Evolutionary conservation across 2,797 vertebrate genomes (phyloP), one percentile per base, ranked within the genome.

Genomic region (Onychomys torridus): DNA sequence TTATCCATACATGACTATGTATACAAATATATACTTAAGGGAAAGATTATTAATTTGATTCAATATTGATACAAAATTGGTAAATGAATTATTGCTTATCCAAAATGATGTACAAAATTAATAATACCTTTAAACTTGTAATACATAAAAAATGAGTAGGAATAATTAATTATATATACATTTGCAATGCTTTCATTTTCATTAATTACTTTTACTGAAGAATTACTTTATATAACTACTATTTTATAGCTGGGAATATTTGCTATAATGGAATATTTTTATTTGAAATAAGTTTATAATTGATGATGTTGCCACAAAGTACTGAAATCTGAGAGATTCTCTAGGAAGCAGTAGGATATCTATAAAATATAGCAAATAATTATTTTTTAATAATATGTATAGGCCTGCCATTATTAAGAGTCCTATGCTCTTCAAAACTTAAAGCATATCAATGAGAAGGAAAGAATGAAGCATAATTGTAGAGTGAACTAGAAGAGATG

Each of bases 21-120:
- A 97, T 34, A 92, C 75, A 94, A 84, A 93, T 90, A 12, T 67
- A 89, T 79, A 52, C 0, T 82, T 46, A 67, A 55, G n/a, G 83
- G 23, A 69, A 52, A 96, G 76, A 77, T 23, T 86, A 14, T 27
- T 75, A 73, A 75, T 90, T 86, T 89, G 29, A 91, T 55, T 75
- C 7, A 89, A 34, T 93, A 59, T 83, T 85, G 55, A 90, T 90
- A 61, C 0, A 67, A 75, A 92, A 57, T 82, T 90, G 76, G 76
- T 85, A 46, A 92, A 63, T 90, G 2, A 89, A 76, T 91, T 85
- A 67, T 2, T 89, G 7, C 16, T 1, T 91, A 11, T 78, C 32
- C 10, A 57, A 34, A 11, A 87, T 73, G 32, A 95, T 13, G 27
- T 29, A 75, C 9, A 43, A 89, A 59, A 43, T 19, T 55, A 37